Percentiles rank a stretch among this genome's conserved stretches.
These are phyloP conservation scores for Tretioscincus oriximinensis DNA, from an alignment of 2,113 vertebrate genomes.

Conservation along the genomic window DNA sequence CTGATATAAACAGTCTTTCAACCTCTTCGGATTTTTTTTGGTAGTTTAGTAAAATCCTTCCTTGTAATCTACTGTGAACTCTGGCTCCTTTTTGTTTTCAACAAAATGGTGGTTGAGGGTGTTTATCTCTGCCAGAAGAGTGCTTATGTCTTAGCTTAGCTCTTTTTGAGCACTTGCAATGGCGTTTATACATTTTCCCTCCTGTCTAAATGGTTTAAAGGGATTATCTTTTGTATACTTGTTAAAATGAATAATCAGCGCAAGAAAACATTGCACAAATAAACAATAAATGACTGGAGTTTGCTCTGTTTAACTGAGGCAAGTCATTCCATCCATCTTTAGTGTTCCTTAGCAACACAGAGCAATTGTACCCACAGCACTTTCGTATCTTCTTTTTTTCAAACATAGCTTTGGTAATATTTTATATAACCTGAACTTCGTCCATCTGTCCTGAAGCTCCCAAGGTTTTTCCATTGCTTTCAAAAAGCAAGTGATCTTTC, in stretches of 20 bases:
- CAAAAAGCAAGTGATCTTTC: slow-evolving; percentile 59
- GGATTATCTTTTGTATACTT: slow-evolving; percentile 55
- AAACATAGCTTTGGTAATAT: slow-evolving; percentile 59
- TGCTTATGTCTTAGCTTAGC: not conserved
- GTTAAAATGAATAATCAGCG: slow-evolving; percentile 66
- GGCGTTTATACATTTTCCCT: slow-evolving; percentile 35
- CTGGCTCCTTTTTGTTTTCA: not conserved
- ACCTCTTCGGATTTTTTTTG: not conserved
- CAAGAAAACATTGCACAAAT: slow-evolving; percentile 61
- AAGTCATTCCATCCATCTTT: slow-evolving; percentile 69
- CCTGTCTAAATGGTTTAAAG: slow-evolving; percentile 45
- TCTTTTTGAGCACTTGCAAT: slow-evolving; percentile 49
- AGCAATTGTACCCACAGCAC: slow-evolving; percentile 58
- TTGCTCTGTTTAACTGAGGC: slow-evolving; percentile 60
- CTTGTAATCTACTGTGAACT: not conserved
- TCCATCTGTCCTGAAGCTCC: slow-evolving; percentile 70
- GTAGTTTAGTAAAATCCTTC: not conserved
- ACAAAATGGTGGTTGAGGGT: not conserved
- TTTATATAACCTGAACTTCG: slow-evolving; percentile 66
- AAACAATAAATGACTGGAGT: slow-evolving; percentile 62
- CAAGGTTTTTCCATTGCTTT: slow-evolving; percentile 57
- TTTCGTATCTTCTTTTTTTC: slow-evolving; percentile 70
- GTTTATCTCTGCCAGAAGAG: not conserved
- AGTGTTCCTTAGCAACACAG: slow-evolving; percentile 70
- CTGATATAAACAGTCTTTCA: not conserved